Evolutionary conservation across 2,113 vertebrate species (phyloP).

Genomic region (Saguinus imperator): DNA sequence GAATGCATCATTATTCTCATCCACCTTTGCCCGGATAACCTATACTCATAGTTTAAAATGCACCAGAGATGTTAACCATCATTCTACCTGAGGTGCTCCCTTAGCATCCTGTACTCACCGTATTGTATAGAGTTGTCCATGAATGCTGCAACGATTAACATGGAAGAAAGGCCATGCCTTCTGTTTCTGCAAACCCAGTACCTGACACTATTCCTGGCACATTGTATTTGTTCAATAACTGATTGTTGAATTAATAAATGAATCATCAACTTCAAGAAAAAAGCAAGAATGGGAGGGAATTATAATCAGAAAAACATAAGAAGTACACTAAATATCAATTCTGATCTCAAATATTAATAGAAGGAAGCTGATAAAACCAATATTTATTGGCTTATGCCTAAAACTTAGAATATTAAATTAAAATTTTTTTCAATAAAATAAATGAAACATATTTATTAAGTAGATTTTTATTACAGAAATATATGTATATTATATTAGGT

Average conservation of each 20-base stretch:
- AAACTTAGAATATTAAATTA: too few relatives aligned
- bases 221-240: neutral
- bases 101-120: neutral
- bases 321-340: neutral
- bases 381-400: neutral
- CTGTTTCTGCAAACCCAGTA: neutral
- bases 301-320: neutral
- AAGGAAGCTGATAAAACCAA: neutral
- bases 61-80: neutral
- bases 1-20: neutral
- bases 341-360: neutral
- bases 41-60: neutral
- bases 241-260: neutral
- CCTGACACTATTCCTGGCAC: neutral
- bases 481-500: neutral
- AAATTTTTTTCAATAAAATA: too few relatives aligned
- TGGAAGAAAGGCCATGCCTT: neutral
- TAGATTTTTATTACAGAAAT: neutral
- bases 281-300: neutral
- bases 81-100: too few relatives aligned
- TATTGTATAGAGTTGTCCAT: neutral
- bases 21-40: neutral
- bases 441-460: neutral
- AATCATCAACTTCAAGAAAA: neutral
- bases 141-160: neutral